phyloP scores from a whole-genome alignment of 2,797 vertebrate genomes.

The Emys orbicularis region DNA sequence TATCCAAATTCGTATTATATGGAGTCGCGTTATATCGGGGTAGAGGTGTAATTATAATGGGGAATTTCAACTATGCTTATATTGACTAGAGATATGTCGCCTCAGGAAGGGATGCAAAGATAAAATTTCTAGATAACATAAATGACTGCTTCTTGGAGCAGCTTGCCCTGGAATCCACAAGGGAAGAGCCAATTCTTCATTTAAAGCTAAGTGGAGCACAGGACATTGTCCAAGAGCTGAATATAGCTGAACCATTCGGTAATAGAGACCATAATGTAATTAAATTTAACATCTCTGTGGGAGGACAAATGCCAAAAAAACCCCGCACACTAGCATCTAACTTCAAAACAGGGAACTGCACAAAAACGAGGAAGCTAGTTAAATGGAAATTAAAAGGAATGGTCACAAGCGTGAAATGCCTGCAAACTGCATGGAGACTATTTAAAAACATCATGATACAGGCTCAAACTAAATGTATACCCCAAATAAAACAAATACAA shows the following conservation, averaged over 20 bases:
- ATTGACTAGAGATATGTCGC: not conserved
- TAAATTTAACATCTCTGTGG: not conserved
- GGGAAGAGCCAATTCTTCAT: not conserved
- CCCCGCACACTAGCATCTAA: not conserved
- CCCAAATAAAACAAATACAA: no score
- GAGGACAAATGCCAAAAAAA: not conserved
- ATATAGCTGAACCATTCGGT: not conserved
- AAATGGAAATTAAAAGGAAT: no score
- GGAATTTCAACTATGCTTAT: not conserved
- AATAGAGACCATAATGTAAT: not conserved
- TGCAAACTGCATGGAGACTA: no score
- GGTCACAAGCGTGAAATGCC: no score
- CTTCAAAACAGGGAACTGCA: not conserved
- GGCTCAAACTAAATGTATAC: no score
- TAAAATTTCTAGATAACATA: not conserved
- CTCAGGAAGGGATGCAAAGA: not conserved
- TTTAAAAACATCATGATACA: no score
- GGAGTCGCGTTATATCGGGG: no score
- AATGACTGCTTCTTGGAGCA: not conserved
- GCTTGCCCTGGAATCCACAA: not conserved
- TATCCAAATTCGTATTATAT: no score
- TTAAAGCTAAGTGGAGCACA: not conserved
- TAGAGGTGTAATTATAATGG: not conserved
- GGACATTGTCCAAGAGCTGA: not conserved
- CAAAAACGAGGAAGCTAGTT: no score